Base-by-base conservation (phyloP, 2,797 vertebrate genomes). In the Lophius americanus region DNA sequence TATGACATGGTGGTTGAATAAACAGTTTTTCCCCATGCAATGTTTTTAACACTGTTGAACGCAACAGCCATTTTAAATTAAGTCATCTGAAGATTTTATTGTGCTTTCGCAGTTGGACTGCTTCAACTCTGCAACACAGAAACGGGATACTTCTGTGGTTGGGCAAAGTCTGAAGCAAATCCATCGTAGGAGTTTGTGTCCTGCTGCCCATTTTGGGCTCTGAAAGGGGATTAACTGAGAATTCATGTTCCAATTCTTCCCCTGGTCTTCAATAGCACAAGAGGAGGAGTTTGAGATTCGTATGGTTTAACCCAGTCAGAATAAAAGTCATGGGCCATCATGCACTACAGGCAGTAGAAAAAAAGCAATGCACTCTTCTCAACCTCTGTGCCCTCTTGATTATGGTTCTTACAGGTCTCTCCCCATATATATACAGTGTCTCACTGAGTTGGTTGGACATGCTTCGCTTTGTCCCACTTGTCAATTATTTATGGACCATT, bases 231-330 rank as follows among this genome's bases (percentile, higher is more conserved):
- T 68, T 67, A 60, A 39, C 52, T 3, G 44, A 74, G 80, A 77
- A 69, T 68, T 53, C 44, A n/a, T 58, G 61, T 68, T 75, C 55
- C 43, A 2, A 0, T 32, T 60, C 48, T 74, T 54, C 50, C 71
- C 59, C 57, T 32, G 35, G 43, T 54, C 37, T 55, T 71, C 35
- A 53, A 61, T 52, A 53, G 46, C 47, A 60, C 50, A 57, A 23
- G 38, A 56, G 10, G 48, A 71, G 51, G 67, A 78, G 69, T 85
- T 86, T 86, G 77, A 69, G 74, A 81, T 88, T 79, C 62, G 84
- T 76, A 67, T 51, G 64, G 70, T 84, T 64, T 63, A 63, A 67
- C 52, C 42, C 32, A 77, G 23, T 49, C 12, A 39, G 6, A 61
- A 13, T 60, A 33, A 43, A 71, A 41, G 47, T 2, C 0, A 9